A percentile compares a stretch with the other conserved stretches of the same genome.
Conservation (phyloP, 2,888 invertebrate genomes). For the Papilio protenor region DNA sequence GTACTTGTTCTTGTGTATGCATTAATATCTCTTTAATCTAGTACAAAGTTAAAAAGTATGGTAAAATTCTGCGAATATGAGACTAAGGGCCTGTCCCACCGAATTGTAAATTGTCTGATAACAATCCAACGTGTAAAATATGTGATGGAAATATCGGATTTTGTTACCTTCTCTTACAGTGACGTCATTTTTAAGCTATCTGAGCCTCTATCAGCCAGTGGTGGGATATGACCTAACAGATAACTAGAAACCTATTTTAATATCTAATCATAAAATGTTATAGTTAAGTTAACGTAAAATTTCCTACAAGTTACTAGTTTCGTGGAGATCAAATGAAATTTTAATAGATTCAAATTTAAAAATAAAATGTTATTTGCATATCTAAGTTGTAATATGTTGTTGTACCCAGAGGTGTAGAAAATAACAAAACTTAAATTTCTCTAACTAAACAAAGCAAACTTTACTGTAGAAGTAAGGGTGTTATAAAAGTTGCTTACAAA, state of each 20-base stretch:
- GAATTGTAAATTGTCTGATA: too few relatives aligned
- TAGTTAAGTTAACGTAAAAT: too few relatives aligned
- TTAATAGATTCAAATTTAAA: not conserved
- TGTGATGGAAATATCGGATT: too few relatives aligned
- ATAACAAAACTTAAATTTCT: not conserved
- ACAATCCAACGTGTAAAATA: too few relatives aligned
- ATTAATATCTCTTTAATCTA: not conserved
- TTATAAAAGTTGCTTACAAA: slow-evolving; percentile 14
- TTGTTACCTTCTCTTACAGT: too few relatives aligned
- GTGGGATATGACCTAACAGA: too few relatives aligned
- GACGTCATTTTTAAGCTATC: too few relatives aligned
- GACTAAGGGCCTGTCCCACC: too few relatives aligned
- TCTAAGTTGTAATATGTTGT: not conserved
- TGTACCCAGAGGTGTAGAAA: not conserved
- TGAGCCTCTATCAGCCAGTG: too few relatives aligned
- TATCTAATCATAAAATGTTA: too few relatives aligned
- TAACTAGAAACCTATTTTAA: not conserved
- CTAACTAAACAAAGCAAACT: not conserved
- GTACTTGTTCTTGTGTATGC: not conserved
- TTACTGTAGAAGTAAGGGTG: not conserved
- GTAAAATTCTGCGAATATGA: not conserved
- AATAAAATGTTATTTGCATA: not conserved
- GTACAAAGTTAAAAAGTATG: too few relatives aligned
- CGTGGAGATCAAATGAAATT: not conserved
- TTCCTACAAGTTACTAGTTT: not conserved